Evolutionary conservation across 1,140 invertebrate genomes (phyloP).

Genomic region (Antheraea mylitta): DNA sequence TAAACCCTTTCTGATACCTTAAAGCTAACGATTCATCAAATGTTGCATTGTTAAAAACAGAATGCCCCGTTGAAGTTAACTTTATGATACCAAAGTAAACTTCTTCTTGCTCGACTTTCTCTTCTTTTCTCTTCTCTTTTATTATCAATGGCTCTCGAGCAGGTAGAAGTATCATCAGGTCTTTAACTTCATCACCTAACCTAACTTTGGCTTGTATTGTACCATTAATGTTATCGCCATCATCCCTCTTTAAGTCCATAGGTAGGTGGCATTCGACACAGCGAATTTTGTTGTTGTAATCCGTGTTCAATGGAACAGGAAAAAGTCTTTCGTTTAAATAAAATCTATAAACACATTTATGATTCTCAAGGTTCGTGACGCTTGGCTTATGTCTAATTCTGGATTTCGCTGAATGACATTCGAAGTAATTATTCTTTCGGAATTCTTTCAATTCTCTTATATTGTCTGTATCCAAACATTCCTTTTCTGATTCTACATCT

Average conservation of each 20-base stretch:
- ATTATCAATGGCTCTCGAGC: slow-evolving; percentile 58
- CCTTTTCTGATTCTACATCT: slow-evolving; percentile 36
- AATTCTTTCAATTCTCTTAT: slow-evolving; percentile 59
- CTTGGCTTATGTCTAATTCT: slow-evolving; percentile 42
- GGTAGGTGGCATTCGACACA: slow-evolving; percentile 64
- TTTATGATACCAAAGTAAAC: slow-evolving; percentile 65
- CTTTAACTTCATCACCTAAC: slow-evolving; percentile 50
- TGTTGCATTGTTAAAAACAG: slow-evolving; percentile 45
- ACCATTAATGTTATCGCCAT: slow-evolving; percentile 42
- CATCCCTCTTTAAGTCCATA: slow-evolving; percentile 31
- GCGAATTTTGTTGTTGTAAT: slow-evolving; percentile 50
- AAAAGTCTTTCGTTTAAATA: slow-evolving; percentile 68
- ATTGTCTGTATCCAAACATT: slow-evolving; percentile 35
- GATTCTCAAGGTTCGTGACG: slow-evolving; percentile 39
- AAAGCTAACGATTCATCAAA: slow-evolving; percentile 60
- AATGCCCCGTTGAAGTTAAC: slow-evolving; percentile 48
- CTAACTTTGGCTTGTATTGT: slow-evolving; percentile 67
- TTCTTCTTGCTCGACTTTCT: slow-evolving; percentile 31
- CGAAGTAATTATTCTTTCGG: slow-evolving; percentile 63
- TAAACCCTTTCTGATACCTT: slow-evolving; percentile 65
- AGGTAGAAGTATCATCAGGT: slow-evolving; percentile 56
- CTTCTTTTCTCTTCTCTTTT: slow-evolving; percentile 49
- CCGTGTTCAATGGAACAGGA: slow-evolving; percentile 54
- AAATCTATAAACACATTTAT: slow-evolving; percentile 66
- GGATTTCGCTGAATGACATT: slow-evolving; percentile 64